Base-by-base conservation (phyloP, 2,888 invertebrate species). In the Deilephila porcellus region DNA sequence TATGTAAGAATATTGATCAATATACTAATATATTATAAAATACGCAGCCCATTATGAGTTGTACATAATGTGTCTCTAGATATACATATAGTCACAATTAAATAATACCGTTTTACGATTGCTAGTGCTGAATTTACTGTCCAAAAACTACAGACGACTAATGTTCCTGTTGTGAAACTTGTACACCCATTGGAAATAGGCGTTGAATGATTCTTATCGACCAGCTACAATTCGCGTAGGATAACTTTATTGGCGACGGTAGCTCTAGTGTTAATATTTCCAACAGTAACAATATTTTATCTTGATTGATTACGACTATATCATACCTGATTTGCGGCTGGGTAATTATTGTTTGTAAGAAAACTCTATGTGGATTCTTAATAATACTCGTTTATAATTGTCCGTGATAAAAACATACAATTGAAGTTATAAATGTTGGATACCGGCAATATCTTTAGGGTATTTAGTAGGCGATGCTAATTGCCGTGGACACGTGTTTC, bases 241-340 rank as follows among this genome's bases (percentile, higher is more conserved):
- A 60, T 63, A 74, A 74, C 62, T 75, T 77, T 74, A 74, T 72
- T 71, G 45, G 20, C 74, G 74, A 77, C 78, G 78, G 79, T 73
- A 77, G 78, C 75, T 71, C 78, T 77, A 64, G 75, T 75, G 76
- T 77, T 67, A 67, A 67, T 67, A 52, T 25, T 34, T 56, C 37
- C 37, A 25, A 67, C 67, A 4, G 14, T 4, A 14, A 67, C 67
- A 52, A 67, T 67, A 67, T 17, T 52, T 67, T 25, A 67, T 52
- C 45, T 29, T 64, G 37, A 67, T 67, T 67, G 52, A 67, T 29
- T 67, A 25, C 64, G 64, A 45, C 45, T 52, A 67, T 45, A 64
- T 64, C n/a, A 45, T 67, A 67, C 25, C 25, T 52, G 64, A 19
- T 45, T 20, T 64, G 64, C 25, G 45, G 45, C 67, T 56, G 8